Base-by-base conservation (phyloP, 1,140 invertebrate genomes). In the Leptinotarsa lineolata region DNA sequence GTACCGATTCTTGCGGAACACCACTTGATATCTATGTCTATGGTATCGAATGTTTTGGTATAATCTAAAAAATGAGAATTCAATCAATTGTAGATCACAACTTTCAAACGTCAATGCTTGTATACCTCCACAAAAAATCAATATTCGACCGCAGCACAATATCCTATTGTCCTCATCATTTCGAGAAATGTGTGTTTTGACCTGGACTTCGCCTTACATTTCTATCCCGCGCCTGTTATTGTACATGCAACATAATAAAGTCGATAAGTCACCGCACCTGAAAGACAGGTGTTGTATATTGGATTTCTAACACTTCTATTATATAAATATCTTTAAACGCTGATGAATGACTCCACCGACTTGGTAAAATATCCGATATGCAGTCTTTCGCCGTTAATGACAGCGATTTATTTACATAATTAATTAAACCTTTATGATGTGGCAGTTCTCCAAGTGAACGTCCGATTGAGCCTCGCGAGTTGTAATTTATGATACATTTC, bases 251-350 rank as follows among this genome's bases (percentile, higher is more conserved):
- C 48, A 54, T 54, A 54, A 54, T 54, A 54, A 54, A 71, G 18
- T 72, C 20, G 20, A 60, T 73, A 64, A 64, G 61, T 64, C 61
- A 64, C 61, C 20, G 61, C 61, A 39, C 20, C 65, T 44, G 39
- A 67, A 67, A 68, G 74, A 74, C 75, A 76, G 72, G 72, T 76
- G 72, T 72, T 75, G 63, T 74, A 65, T 68, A 76, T 71, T 70
- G 54, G 69, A 71, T 71, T 46, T 72, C 20, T 66, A 70, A 70
- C 54, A 70, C 22, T 70, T 59, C 58, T 74, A 76, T 76, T 68
- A 74, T 68, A 66, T 65, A 70, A 76, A 76, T 68, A 68, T 44
- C 46, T 24, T 61, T 71, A 39, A 39, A 39, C 30, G 8, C 70
- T 74, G 72, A 76, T 76, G 72, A 74, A 76, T 58, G 20, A 45